phyloP scores from a whole-genome alignment of 1,140 invertebrate species.

The Agraylea sexmaculata region DNA sequence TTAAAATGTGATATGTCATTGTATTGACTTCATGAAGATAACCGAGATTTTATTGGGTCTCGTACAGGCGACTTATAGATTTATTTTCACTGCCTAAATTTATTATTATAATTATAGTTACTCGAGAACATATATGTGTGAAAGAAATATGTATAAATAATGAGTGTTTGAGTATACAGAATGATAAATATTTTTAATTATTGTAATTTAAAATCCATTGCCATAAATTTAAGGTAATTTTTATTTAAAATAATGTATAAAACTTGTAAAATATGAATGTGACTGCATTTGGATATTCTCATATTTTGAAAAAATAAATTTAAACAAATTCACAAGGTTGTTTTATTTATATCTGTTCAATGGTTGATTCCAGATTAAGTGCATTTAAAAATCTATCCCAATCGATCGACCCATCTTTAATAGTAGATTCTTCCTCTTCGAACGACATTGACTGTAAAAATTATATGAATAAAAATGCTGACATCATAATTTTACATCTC shows the following conservation, averaged over 20 bases:
- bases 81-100: no score
- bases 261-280: slow-evolving; percentile 11
- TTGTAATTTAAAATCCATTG: slow-evolving; percentile 17
- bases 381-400: slow-evolving; percentile 15
- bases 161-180: no score
- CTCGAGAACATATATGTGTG: no score
- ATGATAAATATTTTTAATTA: no score
- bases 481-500: neutral
- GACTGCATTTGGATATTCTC: no score
- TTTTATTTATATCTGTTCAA: slow-evolving; percentile 12
- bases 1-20: no score
- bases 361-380: slow-evolving; percentile 11
- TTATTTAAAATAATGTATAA: slow-evolving; percentile 12
- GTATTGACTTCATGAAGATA: no score
- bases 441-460: slow-evolving; percentile 8
- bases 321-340: slow-evolving; percentile 20
- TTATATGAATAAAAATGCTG: no score
- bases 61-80: no score
- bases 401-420: slow-evolving; percentile 13
- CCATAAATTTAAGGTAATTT: slow-evolving; percentile 21
- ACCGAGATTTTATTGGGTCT: no score
- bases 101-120: no score
- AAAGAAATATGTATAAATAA: no score
- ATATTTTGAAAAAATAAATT: slow-evolving; percentile 16
- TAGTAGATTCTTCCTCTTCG: neutral